Conservation (phyloP, 2,797 vertebrate genomes). For the Eptatretus atami region DNA sequence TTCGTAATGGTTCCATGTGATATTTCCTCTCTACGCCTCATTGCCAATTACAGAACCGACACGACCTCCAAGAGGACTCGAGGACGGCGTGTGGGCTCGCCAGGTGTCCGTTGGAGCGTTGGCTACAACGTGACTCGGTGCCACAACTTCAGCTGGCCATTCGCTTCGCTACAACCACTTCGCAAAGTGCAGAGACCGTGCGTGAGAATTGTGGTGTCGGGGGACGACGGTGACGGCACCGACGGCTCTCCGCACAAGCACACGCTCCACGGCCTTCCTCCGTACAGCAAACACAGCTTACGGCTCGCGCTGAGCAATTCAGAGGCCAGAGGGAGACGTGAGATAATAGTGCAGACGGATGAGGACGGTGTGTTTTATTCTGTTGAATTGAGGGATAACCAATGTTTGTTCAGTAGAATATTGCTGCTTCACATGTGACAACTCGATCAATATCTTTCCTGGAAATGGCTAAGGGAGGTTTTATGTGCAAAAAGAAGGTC, state of each 20-base stretch:
- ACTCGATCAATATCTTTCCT: too few species aligned
- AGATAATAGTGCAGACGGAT: slow-evolving; percentile 80
- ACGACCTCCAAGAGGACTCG: slow-evolving; percentile 67
- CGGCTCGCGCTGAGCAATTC: slow-evolving; percentile 97
- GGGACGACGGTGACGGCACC: not conserved
- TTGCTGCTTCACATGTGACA: too few species aligned
- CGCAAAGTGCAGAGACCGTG: not conserved
- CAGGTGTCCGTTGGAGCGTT: slow-evolving; percentile 75
- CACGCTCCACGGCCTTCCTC: slow-evolving; percentile 28
- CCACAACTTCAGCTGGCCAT: slow-evolving; percentile 93
- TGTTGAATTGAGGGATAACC: too few species aligned
- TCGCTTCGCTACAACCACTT: slow-evolving; percentile 70
- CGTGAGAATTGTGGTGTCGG: not conserved
- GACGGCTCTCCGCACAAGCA: not conserved
- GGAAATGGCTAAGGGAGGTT: too few species aligned
- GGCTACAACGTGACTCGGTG: slow-evolving; percentile 98
- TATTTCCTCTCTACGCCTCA: not conserved
- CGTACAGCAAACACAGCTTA: slow-evolving; percentile 79
- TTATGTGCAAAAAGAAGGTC: too few species aligned
- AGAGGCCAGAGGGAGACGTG: slow-evolving; percentile 68
- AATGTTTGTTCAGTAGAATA: too few species aligned
- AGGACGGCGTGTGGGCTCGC: slow-evolving; percentile 66
- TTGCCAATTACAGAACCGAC: slow-evolving; percentile 34
- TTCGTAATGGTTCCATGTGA: too few species aligned
- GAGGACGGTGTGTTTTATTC: slow-evolving; percentile 38